Evolutionary conservation across 2,797 vertebrate genomes (phyloP), one percentile per base, ranked within the genome.

Genomic region (Danio tinwini): DNA sequence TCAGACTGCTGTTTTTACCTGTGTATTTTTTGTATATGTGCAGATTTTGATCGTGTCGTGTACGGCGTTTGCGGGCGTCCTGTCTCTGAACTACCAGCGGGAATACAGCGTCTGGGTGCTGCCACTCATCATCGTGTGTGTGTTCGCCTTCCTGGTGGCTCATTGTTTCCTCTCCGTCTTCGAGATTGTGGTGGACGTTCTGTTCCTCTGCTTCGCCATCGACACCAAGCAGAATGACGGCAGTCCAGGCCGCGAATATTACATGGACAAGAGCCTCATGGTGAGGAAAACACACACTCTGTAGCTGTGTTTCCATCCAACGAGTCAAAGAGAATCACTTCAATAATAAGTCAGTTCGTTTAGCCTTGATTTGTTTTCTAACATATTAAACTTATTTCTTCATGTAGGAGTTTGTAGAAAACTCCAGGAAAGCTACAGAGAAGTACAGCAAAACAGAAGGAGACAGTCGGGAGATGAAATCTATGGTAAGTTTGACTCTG

Each of bases 161-260:
- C 97, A 99, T 90, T 99, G 97, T 91, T 99, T 99, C 94, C 96
- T 99, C 59, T 99, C 98, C 21, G 96, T 98, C 85, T 99, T 95
- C 72, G 98, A 99, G 94, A 98, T 96, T 83, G 97, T 98, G 82
- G 97, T 99, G 59, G 98, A 99, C 81, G 97, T 97, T 19, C 95
- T 99, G 76, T 99, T 99, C 93, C 96, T 99, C 86, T 99, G 98
- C 93, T 99, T 99, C 86, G 97, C 97, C 76, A 91, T 99, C 78
- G 98, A 99, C 92, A 93, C 95, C 78, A 98, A 98, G 90, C 94
- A 97, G 88, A 98, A 99, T 56, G 96, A 99, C 59, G 98, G 98
- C 88, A 98, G 96, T 81, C 94, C 94, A 8, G 98, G 97, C 8
- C 92, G 90, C 63, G 96, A 98, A 87, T 99, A 94, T 92, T 99